Evolutionary conservation across 2,113 vertebrate species (phyloP), one percentile per base, ranked within the genome.

Genomic region (Hyperoodon ampullatus): DNA sequence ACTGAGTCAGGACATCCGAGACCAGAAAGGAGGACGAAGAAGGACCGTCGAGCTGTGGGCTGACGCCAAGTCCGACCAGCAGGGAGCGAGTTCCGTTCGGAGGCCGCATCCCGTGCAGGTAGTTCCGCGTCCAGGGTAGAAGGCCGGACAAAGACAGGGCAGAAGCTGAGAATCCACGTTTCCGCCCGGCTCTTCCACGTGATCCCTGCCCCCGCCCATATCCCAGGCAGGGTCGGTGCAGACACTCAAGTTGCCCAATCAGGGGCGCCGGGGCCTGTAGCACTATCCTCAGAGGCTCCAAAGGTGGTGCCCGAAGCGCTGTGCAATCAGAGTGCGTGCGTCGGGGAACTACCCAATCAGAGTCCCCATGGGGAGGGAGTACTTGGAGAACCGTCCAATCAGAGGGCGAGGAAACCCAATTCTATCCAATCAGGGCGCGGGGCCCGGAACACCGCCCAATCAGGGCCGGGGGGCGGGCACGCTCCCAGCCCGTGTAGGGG

Each of bases 11-110:
- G 50, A 72, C 53, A 30, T 58, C 35, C 53, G 5, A 0, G 5
- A 16, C 24, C 75, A 26, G 53, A 53, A 26, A 50, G n/a, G 33
- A 80, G 24, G 26, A 42, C 12, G 19, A 55, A n/a, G 50, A 58
- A 0, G 13, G 53, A 16, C 53, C 53, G 53, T 53, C 15, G 53
- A 26, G 53, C 5, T 28, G 53, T 35, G n/a, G 50, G 33, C 7
- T 24, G 21, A 68, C 24, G 15, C 35, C 9, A 4, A 12, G 30
- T 58, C n/a, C 8, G 10, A 14, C 28, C 24, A 0, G 24, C 47
- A 12, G 4, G 14, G n/a, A 23, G 6, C 26, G 1, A 35, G 1
- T 1, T 44, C 35, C 0, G 28, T 7, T 44, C 18, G 0, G 55
- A 33, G 30, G 2, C 63, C 30, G 35, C 0, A 0, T 14, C 23